Base-by-base conservation (phyloP, 2,113 vertebrate genomes). In the Hoplias malabaricus region DNA sequence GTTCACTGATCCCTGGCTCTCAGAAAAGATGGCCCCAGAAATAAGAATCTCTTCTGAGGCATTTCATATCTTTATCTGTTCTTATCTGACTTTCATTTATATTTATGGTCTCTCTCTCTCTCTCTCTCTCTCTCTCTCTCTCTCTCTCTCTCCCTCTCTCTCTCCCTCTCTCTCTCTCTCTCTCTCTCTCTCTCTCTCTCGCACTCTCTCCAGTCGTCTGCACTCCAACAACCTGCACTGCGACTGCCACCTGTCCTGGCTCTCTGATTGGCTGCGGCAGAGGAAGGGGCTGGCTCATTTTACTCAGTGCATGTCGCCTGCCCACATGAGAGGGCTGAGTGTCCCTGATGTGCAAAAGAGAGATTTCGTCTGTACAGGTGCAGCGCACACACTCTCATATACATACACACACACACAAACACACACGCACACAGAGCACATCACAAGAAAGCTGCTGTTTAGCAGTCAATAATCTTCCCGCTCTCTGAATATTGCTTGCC, bases 171-270 rank as follows among this genome's bases (percentile, higher is more conserved):
- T 65, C 40, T 75, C 27, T 61, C 11, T 53, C 13, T 33, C 8
- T 73, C 1, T 77, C 25, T 80, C 61, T 48, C 53, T 66, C 31
- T 42, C 5, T 82, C 29, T 68, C 16, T 80, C 56, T 50, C 57
- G 50, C 76, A 19, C 50, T 50, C n/a, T 66, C 34, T 34, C 75
- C 83, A 99, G 98, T 76, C 95, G 98, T 48, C 94, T 99, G 40
- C 98, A 99, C 91, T 98, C 96, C 88, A 99, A 99, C 89, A 95
- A 94, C 84, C 94, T 99, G 84, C 93, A 95, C 89, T 99, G 98
- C 12, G 97, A 99, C 92, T 99, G 98, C 81, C 96, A 97, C 92
- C 91, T 99, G 89, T 94, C 96, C 70, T 99, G 98, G 98, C 95
- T 99, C 53, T 98, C 97, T 0, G 98, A 98, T 72, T 99, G 98